A percentile compares a stretch with the other conserved stretches of the same genome.
These are phyloP conservation scores for Lordiphosa mommai DNA, from an alignment of 1,140 invertebrate genomes.

Conservation along the genomic window DNA sequence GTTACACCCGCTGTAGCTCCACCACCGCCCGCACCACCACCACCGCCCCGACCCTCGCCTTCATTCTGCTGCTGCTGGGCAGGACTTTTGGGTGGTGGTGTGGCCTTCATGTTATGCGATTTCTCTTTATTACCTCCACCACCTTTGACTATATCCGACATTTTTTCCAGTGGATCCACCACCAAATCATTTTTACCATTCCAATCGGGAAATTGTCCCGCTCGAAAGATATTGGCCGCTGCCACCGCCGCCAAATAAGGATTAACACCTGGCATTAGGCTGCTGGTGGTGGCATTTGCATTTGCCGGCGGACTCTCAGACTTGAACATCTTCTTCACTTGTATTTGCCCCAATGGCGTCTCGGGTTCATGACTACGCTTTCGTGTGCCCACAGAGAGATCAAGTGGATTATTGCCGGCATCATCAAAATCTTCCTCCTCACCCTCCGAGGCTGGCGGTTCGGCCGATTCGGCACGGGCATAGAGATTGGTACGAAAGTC, in stretches of 20 bases:
- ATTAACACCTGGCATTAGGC: slow-evolving; percentile 88
- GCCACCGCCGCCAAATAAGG: slow-evolving; percentile 90
- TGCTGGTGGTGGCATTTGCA: slow-evolving; percentile 82
- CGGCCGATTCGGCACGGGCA: slow-evolving; percentile 58
- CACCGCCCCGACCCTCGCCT: slow-evolving; percentile 57
- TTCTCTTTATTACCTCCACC: slow-evolving; percentile 40
- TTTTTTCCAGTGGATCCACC: slow-evolving; percentile 92
- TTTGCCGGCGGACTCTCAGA: slow-evolving; percentile 84
- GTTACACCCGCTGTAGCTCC: slow-evolving; percentile 79
- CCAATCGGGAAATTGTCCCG: slow-evolving; percentile 85
- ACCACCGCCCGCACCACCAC: slow-evolving; percentile 77
- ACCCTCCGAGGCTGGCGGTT: slow-evolving; percentile 80
- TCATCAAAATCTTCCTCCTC: slow-evolving; percentile 80
- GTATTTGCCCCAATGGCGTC: slow-evolving; percentile 74
- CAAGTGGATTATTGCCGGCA: slow-evolving; percentile 82
- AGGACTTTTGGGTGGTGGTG: slow-evolving; percentile 44
- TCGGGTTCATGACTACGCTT: slow-evolving; percentile 81
- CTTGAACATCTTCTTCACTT: slow-evolving; percentile 77
- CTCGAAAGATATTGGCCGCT: slow-evolving; percentile 87
- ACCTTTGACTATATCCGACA: slow-evolving; percentile 87
- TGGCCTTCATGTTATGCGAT: slow-evolving; percentile 79
- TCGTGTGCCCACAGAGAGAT: slow-evolving; percentile 89
- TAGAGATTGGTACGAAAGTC: slow-evolving; percentile 74
- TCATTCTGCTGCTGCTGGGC: slow-evolving; percentile 54
- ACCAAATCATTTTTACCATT: slow-evolving; percentile 89